Percentiles rank a stretch among this genome's conserved stretches.
Conservation (phyloP, 2,797 vertebrate species). For the Pseudomugil tenellus region DNA sequence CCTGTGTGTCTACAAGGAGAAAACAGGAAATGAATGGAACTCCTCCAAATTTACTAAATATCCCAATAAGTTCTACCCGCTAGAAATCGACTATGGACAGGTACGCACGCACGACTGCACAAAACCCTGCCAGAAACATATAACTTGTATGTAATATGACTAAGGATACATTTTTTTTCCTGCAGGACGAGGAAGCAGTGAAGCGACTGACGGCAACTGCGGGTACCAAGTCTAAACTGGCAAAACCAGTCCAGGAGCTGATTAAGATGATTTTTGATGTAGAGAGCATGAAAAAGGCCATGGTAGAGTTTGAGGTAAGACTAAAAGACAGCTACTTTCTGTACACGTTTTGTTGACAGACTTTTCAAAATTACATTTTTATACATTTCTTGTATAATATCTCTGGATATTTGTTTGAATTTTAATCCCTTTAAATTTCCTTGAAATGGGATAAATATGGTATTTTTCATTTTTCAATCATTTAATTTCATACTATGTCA, state of each 20-base stretch:
- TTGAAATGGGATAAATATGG: too few species aligned
- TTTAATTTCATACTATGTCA: too few species aligned
- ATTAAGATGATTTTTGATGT: conserved; percentile 98
- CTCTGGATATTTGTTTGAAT: neutral
- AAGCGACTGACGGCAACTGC: conserved; percentile 89
- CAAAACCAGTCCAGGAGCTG: conserved; percentile 92
- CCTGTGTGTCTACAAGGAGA: conserved; percentile 91
- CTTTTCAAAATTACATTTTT: neutral
- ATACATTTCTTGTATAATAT: neutral
- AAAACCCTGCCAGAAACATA: neutral
- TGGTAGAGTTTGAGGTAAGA: conserved; percentile 98
- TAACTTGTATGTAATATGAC: neutral
- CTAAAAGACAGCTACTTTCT: neutral
- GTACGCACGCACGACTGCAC: conserved; percentile 68
- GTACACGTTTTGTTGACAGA: too few species aligned
- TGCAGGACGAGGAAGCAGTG: conserved; percentile 95
- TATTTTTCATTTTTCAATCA: too few species aligned
- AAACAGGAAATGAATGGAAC: conserved; percentile 94
- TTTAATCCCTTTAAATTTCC: too few species aligned
- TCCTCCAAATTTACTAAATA: conserved; percentile 93
- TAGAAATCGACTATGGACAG: conserved; percentile 99
- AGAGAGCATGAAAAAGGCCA: conserved; percentile 99
- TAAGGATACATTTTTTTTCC: neutral
- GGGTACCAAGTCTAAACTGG: conserved; percentile 91
- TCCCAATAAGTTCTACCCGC: conserved; percentile 96